These are phyloP conservation scores for Macropodus opercularis DNA, from an alignment of 2,797 vertebrate species.

Conservation along the genomic window DNA sequence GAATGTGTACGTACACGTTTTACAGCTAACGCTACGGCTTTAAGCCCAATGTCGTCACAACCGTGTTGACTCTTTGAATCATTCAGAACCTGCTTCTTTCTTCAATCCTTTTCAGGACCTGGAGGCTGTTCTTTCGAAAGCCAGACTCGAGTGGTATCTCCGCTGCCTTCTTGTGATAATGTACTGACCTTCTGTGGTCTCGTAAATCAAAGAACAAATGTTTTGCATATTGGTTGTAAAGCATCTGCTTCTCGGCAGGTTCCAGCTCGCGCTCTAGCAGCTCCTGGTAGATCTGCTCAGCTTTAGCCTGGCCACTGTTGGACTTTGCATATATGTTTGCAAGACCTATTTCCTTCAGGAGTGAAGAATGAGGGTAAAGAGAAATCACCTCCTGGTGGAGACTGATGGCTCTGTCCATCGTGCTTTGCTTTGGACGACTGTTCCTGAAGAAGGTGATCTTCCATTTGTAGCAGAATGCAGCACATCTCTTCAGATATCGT, in stretches of 20 bases:
- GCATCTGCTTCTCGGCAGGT: slow-evolving; percentile 34
- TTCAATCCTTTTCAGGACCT: background rate
- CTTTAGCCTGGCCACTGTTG: background rate
- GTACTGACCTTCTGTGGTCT: fast-evolving
- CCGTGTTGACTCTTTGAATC: background rate
- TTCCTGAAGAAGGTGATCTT: slow-evolving; percentile 3
- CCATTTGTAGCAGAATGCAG: slow-evolving; percentile 53
- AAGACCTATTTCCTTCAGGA: slow-evolving; percentile 17
- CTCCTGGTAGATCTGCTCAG: slow-evolving; percentile 43
- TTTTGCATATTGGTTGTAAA: slow-evolving; percentile 52
- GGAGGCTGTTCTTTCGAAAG: slow-evolving; percentile 16
- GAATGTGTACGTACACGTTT: too few species aligned
- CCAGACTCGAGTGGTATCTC: background rate
- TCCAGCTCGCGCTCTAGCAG: slow-evolving; percentile 31
- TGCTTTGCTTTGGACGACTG: background rate
- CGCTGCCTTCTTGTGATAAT: slow-evolving; percentile 19
- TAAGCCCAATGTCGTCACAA: slow-evolving; percentile 8
- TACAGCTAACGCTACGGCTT: background rate
- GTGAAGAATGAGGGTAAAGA: slow-evolving; percentile 48
- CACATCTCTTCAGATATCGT: slow-evolving; percentile 56
- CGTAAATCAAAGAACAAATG: background rate
- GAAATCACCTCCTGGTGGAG: slow-evolving; percentile 42
- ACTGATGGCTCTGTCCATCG: slow-evolving; percentile 27
- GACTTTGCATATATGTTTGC: slow-evolving; percentile 29
- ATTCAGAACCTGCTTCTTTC: fast-evolving